Evolutionary conservation across 2,113 vertebrate species (phyloP).

Genomic region (Capreolus pygargus): DNA sequence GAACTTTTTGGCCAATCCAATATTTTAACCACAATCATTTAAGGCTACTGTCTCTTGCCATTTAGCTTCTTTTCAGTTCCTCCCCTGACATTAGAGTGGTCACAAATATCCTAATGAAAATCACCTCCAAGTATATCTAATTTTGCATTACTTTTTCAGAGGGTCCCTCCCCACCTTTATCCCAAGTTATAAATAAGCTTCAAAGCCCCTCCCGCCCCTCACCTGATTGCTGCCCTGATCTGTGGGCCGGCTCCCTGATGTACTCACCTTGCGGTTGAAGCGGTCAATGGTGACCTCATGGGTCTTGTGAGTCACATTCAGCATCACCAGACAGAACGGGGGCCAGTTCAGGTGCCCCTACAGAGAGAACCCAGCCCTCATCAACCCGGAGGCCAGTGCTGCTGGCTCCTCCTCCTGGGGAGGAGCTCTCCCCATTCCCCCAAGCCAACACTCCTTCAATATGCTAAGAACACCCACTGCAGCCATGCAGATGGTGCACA

Average conservation of each 20-base stretch:
- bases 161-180: too few relatives aligned
- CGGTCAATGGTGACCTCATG: constrained; percentile 90
- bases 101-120: neutral
- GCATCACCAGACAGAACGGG: constrained; percentile 88
- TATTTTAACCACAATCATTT: neutral
- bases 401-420: neutral
- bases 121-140: neutral
- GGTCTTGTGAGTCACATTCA: constrained; percentile 90
- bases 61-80: neutral
- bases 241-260: neutral
- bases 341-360: constrained; percentile 87
- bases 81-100: neutral
- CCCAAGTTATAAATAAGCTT: neutral
- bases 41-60: neutral
- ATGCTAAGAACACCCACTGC: neutral
- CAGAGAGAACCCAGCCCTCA: constrained; percentile 37
- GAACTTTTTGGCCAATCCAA: neutral
- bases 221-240: fast-evolving
- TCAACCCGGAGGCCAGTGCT: neutral
- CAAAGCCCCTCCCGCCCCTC: neutral
- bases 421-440: neutral
- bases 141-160: neutral
- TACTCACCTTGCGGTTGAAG: constrained; percentile 89
- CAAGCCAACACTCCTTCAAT: neutral
- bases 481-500: neutral